These are phyloP conservation scores for Lepus americanus DNA, from an alignment of 2,113 vertebrate species.

Conservation along the genomic window DNA sequence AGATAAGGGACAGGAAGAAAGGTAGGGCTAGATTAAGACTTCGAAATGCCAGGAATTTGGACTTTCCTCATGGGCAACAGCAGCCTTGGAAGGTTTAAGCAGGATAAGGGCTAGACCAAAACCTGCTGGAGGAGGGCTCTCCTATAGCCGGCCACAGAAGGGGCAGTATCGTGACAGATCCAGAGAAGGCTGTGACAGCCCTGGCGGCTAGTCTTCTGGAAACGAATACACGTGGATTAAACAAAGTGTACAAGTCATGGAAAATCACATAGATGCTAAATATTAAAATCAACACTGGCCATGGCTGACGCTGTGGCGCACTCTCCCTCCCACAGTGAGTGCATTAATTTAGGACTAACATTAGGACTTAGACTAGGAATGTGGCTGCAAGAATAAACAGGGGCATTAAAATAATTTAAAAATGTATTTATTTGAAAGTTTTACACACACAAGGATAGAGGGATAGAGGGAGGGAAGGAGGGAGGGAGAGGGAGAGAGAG, in stretches of 20 bases:
- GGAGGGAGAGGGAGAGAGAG: too few species aligned
- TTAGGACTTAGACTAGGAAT: not conserved
- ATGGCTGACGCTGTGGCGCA: not conserved
- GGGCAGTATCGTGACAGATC: not conserved
- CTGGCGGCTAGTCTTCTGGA: not conserved
- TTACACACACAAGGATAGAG: too few species aligned
- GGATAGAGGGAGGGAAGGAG: too few species aligned
- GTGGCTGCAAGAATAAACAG: not conserved
- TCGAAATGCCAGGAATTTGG: slow-evolving; percentile 34
- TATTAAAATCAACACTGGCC: not conserved
- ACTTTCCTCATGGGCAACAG: slow-evolving; percentile 24
- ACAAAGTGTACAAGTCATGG: not conserved
- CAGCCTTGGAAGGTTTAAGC: not conserved
- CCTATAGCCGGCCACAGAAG: not conserved
- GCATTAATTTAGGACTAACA: slow-evolving; percentile 6
- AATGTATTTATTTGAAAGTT: too few species aligned
- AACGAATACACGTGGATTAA: not conserved
- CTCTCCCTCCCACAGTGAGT: not conserved
- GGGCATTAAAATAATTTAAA: not conserved
- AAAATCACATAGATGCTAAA: not conserved
- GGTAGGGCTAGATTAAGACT: not conserved
- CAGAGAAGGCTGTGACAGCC: not conserved
- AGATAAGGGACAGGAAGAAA: not conserved
- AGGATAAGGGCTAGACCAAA: not conserved
- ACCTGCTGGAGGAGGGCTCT: not conserved